A percentile compares a stretch with the other conserved stretches of the same genome.
phyloP scores from a whole-genome alignment of 2,888 invertebrate species.

The Acanthosepion lycidas region DNA sequence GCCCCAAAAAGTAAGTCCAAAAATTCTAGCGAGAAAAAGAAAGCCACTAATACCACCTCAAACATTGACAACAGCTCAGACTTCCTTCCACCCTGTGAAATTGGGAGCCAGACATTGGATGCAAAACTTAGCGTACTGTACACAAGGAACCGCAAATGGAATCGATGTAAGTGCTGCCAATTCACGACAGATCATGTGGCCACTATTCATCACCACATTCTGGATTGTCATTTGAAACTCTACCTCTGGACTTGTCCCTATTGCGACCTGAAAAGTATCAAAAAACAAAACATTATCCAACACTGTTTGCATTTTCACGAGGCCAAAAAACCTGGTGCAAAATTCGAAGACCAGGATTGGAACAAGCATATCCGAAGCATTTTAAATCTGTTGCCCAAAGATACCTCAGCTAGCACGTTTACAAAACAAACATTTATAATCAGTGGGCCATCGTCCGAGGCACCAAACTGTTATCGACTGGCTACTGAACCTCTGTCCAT shows the following conservation, averaged over 20 bases:
- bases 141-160: slow-evolving; percentile 42
- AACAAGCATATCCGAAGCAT: not conserved
- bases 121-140: slow-evolving; percentile 35
- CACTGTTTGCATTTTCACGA: slow-evolving; percentile 56
- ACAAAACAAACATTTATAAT: slow-evolving; percentile 36
- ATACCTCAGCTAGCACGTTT: slow-evolving; percentile 41
- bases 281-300: slow-evolving; percentile 56
- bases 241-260: slow-evolving; percentile 65
- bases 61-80: not conserved
- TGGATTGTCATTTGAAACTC: slow-evolving; percentile 60
- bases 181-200: slow-evolving; percentile 37
- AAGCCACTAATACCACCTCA: not conserved
- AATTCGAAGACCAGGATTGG: slow-evolving; percentile 36
- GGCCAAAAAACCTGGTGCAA: slow-evolving; percentile 39
- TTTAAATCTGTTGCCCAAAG: not conserved
- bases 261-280: slow-evolving; percentile 60
- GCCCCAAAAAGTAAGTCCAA: not conserved
- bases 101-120: slow-evolving; percentile 40
- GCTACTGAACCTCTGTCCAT: slow-evolving; percentile 36
- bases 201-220: slow-evolving; percentile 41
- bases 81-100: not conserved
- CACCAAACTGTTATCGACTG: not conserved
- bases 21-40: not conserved
- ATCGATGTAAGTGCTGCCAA: slow-evolving; percentile 42
- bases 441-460: not conserved